Evolutionary conservation across 2,797 vertebrate genomes (phyloP).

Genomic region (Aldrovandia affinis): DNA sequence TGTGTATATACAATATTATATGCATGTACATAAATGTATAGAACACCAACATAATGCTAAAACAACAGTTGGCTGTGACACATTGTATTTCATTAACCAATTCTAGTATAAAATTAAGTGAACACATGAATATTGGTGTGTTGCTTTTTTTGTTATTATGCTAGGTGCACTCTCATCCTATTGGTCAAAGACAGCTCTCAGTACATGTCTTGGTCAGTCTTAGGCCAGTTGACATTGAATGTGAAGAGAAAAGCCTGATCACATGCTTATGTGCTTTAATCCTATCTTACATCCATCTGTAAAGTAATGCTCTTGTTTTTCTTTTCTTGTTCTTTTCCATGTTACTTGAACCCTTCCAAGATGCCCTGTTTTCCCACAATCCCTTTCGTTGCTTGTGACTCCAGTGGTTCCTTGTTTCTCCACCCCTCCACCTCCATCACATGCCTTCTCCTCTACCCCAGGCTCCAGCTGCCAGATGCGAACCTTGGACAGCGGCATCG

Average conservation of each 20-base stretch:
- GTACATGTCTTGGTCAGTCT: neutral
- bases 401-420: constrained; percentile 28
- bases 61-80: too few species aligned
- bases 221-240: neutral
- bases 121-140: too few species aligned
- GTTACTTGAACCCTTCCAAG: constrained; percentile 54
- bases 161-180: too few species aligned
- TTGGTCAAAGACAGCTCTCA: neutral
- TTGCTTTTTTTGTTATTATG: too few species aligned
- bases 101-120: too few species aligned
- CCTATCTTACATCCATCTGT: neutral
- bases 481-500: constrained; percentile 92
- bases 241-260: neutral
- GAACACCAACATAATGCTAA: too few species aligned
- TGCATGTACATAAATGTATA: too few species aligned
- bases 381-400: constrained; percentile 64
- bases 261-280: neutral
- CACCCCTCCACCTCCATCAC: constrained; percentile 31
- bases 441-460: constrained; percentile 62
- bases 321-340: constrained; percentile 32
- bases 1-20: too few species aligned
- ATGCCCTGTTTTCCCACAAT: constrained; percentile 51
- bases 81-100: too few species aligned
- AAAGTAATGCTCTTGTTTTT: constrained; percentile 35
- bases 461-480: constrained; percentile 91